phyloP scores from a whole-genome alignment of 2,113 vertebrate genomes.

The Electrona antarctica region DNA sequence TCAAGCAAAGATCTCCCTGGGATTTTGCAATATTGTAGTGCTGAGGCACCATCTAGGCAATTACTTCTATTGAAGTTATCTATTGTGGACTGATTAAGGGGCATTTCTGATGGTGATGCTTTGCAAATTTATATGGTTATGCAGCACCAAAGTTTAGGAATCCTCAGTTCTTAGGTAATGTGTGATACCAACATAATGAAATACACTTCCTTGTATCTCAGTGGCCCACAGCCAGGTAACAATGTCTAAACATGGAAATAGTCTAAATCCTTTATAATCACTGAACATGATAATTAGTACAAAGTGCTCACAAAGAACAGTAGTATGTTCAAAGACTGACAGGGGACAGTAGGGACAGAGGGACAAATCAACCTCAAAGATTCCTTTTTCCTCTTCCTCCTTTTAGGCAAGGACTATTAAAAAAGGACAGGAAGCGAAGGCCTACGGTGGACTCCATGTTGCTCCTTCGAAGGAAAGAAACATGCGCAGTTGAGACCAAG shows the following conservation, averaged over 20 bases:
- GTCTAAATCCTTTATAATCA: conserved; percentile 10
- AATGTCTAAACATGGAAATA: conserved; percentile 23
- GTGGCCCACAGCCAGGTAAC: conserved; percentile 2
- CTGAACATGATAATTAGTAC: conserved; percentile 23
- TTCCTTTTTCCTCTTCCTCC: not conserved
- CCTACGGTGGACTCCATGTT: too few species aligned
- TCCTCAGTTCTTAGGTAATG: not conserved
- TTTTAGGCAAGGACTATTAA: conserved; percentile 14
- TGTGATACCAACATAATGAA: not conserved
- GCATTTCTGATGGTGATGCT: too few species aligned
- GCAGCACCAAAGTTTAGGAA: too few species aligned
- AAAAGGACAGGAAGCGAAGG: not conserved
- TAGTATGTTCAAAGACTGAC: conserved; percentile 41
- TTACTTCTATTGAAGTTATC: not conserved
- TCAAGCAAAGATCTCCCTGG: conserved; percentile 13
- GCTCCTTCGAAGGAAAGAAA: too few species aligned
- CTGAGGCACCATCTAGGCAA: conserved; percentile 2
- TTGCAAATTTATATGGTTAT: too few species aligned
- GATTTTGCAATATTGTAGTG: not conserved
- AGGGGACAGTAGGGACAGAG: conserved; percentile 31
- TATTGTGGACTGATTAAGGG: too few species aligned
- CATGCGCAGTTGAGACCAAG: too few species aligned
- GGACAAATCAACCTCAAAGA: conserved; percentile 1
- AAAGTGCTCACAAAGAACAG: conserved; percentile 70
- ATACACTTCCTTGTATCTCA: not conserved